Evolutionary conservation across 2,113 vertebrate species (phyloP).

Genomic region (Myotis lucifugus): DNA sequence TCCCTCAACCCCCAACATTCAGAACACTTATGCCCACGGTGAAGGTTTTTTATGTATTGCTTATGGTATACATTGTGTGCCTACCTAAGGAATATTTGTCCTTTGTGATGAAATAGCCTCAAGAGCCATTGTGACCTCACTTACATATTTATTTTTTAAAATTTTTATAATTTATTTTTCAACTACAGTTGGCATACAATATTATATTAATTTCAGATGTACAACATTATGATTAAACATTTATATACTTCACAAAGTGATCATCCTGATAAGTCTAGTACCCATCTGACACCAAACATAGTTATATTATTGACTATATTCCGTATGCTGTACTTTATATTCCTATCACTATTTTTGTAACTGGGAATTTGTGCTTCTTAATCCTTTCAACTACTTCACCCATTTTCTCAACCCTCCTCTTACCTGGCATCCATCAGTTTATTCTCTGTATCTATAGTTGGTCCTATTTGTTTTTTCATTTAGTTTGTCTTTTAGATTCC

Average conservation of each 20-base stretch:
- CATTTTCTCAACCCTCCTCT: background rate
- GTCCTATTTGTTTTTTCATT: background rate
- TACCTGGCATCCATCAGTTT: background rate
- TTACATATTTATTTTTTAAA: background rate
- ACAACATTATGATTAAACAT: background rate
- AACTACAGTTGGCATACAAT: background rate
- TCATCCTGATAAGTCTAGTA: background rate
- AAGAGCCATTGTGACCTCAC: background rate
- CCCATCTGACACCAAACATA: background rate
- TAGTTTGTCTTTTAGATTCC: background rate
- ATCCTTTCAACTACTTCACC: background rate
- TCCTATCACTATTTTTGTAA: background rate
- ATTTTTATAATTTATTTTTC: background rate
- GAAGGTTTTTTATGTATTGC: background rate
- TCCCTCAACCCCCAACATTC: background rate
- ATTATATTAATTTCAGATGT: background rate
- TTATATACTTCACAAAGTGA: background rate
- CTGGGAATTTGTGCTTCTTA: background rate
- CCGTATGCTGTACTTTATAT: background rate
- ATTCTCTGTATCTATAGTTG: background rate
- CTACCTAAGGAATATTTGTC: slow-evolving; percentile 23
- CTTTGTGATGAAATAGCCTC: background rate
- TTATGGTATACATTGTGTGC: background rate
- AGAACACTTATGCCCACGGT: background rate
- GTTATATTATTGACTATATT: background rate